phyloP scores from a whole-genome alignment of 2,113 vertebrate genomes.

The Urocitellus parryii region DNA sequence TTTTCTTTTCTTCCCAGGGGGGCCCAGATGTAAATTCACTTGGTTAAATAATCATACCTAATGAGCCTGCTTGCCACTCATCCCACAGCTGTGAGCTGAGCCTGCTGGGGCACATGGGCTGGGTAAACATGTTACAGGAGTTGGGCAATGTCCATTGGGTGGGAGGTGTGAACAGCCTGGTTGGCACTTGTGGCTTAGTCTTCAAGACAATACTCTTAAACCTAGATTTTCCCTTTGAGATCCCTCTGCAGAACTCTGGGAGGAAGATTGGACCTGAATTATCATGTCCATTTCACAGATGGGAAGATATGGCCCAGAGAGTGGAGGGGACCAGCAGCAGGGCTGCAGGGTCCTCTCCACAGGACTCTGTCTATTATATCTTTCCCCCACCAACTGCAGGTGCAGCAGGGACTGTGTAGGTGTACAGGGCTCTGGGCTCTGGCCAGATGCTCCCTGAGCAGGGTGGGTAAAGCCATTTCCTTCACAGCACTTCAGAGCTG shows the following conservation, averaged over 20 bases:
- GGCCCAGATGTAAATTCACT: neutral
- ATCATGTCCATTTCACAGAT: neutral
- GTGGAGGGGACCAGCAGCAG: neutral
- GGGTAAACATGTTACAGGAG: neutral
- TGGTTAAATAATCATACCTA: neutral
- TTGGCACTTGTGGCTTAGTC: neutral
- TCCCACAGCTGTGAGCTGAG: neutral
- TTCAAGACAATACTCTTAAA: neutral
- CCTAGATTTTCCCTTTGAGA: neutral
- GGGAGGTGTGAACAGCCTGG: neutral
- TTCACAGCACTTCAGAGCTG: neutral
- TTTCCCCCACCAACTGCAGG: neutral
- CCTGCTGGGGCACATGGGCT: neutral
- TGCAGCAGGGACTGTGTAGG: neutral
- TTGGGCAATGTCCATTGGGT: neutral
- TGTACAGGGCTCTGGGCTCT: neutral
- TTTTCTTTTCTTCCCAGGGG: slow-evolving; percentile 9
- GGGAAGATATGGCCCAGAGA: neutral
- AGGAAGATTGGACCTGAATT: neutral
- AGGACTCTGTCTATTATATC: neutral
- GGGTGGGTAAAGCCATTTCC: neutral
- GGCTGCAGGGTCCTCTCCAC: neutral
- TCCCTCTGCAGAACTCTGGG: neutral
- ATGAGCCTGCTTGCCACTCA: neutral
- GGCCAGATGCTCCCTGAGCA: neutral